Base-by-base conservation (phyloP, 1,140 invertebrate species). In the Geopemphigus sp. region DNA sequence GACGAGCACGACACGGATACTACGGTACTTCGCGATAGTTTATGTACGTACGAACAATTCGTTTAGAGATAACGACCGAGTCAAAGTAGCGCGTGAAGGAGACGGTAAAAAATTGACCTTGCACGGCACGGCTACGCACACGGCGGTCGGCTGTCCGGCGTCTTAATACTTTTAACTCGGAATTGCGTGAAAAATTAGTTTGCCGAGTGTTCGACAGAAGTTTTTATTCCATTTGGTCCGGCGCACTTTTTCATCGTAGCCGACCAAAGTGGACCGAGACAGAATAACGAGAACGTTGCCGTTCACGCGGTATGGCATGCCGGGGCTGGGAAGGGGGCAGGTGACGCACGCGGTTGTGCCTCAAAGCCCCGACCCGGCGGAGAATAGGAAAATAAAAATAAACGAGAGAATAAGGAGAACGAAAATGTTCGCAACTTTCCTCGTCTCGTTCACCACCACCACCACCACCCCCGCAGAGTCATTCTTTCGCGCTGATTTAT, bases 361-460 rank as follows among this genome's bases (percentile, higher is more conserved):
- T 22, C 29, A 11, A 54, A 54, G 15, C 53, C 19, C 54, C 8
- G 54, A 56, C 11, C n/a, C 1, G n/a, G 8, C 45, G 39, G 5
- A n/a, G 39, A 14, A 24, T 5, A 50, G 14, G 5, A 39, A 39
- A n/a, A n/a, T n/a, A n/a, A 39, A 39, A 50, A 50, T 8, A 24
- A 0, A 12, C 22, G 56, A 22, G 6, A 47, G 12, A 19, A 11
- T 15, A 1, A 70, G 39, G 14, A 53, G 66, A 53, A 70, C 29
- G 45, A 70, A 70, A 70, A 72, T 29, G 50, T 72, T 72, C 54
- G 29, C 68, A 5, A 29, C 50, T 72, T 72, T 29, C 15, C 22
- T 5, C 12, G 64, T 19, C 24, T 15, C 22, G 39, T 8, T 14
- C 45, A 22, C 45, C 45, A 24, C 11, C 39, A 45, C 4, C 19